Percentiles rank a stretch among this genome's conserved stretches.
These are phyloP conservation scores for Drosophila paranaensis DNA, from an alignment of 2,888 invertebrate genomes.

Conservation along the genomic window DNA sequence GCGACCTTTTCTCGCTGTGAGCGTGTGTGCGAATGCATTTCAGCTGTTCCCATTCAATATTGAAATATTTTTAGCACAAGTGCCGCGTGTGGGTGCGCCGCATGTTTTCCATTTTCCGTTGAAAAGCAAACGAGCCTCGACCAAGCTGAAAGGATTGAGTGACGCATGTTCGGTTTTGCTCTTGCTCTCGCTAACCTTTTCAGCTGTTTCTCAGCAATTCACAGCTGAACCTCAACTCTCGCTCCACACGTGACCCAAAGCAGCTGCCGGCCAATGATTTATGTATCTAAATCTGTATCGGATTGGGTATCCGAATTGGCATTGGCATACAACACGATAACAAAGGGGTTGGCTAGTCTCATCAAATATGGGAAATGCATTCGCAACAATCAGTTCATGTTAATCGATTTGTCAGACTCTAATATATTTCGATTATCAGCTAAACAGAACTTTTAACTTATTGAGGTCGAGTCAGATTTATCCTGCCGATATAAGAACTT, in stretches of 20 bases:
- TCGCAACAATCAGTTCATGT: constrained; percentile 11
- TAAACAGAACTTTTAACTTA: neutral
- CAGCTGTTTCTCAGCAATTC: constrained; percentile 44
- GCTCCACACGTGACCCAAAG: constrained; percentile 47
- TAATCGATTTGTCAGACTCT: constrained; percentile 25
- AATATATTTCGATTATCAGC: constrained; percentile 15
- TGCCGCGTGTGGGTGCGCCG: constrained; percentile 45
- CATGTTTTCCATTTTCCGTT: constrained; percentile 45
- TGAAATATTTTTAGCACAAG: constrained; percentile 65
- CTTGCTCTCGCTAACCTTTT: constrained; percentile 21
- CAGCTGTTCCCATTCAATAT: constrained; percentile 54
- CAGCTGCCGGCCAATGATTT: constrained; percentile 51
- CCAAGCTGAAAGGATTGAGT: constrained; percentile 47
- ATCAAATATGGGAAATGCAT: constrained; percentile 15
- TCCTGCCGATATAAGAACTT: neutral
- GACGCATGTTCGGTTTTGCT: constrained; percentile 8
- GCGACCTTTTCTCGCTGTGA: constrained; percentile 6
- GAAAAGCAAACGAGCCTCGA: constrained; percentile 25
- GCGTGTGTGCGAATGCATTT: constrained; percentile 43
- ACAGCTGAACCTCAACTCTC: constrained; percentile 38
- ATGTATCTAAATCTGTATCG: constrained; percentile 21
- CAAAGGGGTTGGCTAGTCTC: constrained; percentile 13
- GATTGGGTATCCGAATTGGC: neutral
- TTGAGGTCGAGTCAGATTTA: neutral
- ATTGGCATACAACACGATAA: neutral